Base-by-base conservation (phyloP, 2,113 vertebrate species). In the Oriolus oriolus region DNA sequence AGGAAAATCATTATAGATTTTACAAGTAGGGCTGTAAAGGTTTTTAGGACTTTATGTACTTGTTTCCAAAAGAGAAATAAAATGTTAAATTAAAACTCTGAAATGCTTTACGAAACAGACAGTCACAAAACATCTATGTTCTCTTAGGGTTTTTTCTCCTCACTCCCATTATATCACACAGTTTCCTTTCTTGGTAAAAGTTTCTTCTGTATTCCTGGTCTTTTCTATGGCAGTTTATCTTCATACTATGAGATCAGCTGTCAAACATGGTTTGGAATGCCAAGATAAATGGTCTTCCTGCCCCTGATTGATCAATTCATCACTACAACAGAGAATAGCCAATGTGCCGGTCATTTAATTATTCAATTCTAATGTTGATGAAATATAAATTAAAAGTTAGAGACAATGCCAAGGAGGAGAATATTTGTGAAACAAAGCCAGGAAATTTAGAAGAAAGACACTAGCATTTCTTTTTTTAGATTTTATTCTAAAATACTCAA, bases 111-210 rank as follows among this genome's bases (percentile, higher is more conserved):
- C 4, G 33, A 68, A 87, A 35, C 12, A 71, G 45, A 39, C 18
- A 33, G 19, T 26, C 26, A 42, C 19, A 71, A 52, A 68, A 60
- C 27, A 49, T 27, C 13, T 33, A 22, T 15, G 4, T 74, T 87
- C 6, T 81, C 10, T 60, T 6, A 19, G 9, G 0, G 3, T 64
- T 54, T 50, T 63, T 28, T 5, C 31, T 64, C 6, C 11, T 41
- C 12, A 76, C 39, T 82, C 11, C 11, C 11, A 16, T 53, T 92
- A 41, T 23, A 47, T 88, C 15, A 52, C 45, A 30, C 3, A 27
- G 35, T 70, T 74, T 92, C 44, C 84, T 92, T 83, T 80, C 54
- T 81, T 90, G 73, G 84, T 90, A 70, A 69, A 63, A 61, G 35
- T 59, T 90, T 89, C 27, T 80, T 94, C 65, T 82, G 12, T 68